Evolutionary conservation across 2,888 invertebrate species (phyloP).

Genomic region (Lycocerus yunnanus): DNA sequence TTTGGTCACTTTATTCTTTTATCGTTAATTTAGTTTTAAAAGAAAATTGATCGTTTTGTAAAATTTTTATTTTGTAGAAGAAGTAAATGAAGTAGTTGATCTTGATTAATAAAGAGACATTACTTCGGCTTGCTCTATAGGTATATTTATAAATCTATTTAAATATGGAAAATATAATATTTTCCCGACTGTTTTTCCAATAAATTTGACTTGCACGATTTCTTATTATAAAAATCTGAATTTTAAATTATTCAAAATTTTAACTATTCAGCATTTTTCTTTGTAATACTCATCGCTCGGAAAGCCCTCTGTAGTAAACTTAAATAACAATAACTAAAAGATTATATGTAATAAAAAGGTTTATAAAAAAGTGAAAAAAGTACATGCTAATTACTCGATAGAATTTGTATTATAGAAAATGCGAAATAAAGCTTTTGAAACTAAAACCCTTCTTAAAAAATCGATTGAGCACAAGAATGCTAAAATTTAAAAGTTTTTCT

Average conservation of each 20-base stretch:
- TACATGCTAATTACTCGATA: background rate
- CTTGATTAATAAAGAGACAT: too few relatives aligned
- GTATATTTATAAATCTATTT: too few relatives aligned
- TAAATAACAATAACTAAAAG: background rate
- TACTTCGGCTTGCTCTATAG: too few relatives aligned
- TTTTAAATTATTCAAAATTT: background rate
- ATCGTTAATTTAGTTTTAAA: background rate
- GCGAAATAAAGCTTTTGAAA: background rate
- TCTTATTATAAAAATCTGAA: background rate
- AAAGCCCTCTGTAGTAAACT: background rate
- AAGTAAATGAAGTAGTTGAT: background rate
- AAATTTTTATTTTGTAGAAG: background rate
- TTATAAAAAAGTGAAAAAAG: background rate
- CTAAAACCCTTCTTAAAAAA: background rate
- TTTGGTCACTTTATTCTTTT: too few relatives aligned
- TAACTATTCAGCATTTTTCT: background rate
- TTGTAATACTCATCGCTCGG: background rate
- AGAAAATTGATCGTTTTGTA: background rate
- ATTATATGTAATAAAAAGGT: background rate
- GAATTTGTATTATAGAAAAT: background rate
- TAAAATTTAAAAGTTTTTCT: background rate
- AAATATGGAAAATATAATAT: too few relatives aligned
- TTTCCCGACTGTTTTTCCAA: background rate
- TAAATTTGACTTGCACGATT: background rate
- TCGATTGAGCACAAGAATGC: background rate